Percentiles rank a stretch among this genome's conserved stretches.
These are phyloP conservation scores for Xerus inauris DNA, from an alignment of 2,113 vertebrate genomes.

Conservation along the genomic window DNA sequence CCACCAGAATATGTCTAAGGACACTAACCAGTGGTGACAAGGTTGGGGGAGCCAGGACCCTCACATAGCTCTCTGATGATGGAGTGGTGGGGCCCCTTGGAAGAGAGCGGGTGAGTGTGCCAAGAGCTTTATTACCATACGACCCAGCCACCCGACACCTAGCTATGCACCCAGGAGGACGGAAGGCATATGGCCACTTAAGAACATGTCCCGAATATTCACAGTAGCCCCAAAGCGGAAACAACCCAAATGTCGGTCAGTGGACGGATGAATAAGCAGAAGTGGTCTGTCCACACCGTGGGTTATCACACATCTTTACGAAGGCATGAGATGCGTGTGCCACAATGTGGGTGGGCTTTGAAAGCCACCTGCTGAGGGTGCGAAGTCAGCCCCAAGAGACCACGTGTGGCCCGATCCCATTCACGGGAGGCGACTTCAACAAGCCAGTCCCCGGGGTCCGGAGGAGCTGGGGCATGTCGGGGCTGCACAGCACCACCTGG, in stretches of 20 bases:
- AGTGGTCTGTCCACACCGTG: background rate
- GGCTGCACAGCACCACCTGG: too few relatives aligned
- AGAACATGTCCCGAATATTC: background rate
- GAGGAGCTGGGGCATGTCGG: rapidly evolving
- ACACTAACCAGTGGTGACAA: background rate
- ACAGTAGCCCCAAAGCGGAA: background rate
- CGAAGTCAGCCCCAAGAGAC: too few relatives aligned
- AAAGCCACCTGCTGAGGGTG: too few relatives aligned
- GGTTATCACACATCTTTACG: background rate
- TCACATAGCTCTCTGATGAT: background rate
- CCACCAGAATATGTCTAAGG: rapidly evolving
- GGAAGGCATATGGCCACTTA: background rate
- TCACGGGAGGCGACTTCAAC: rapidly evolving
- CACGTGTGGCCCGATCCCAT: rapidly evolving
- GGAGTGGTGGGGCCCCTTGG: background rate
- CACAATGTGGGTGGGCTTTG: rapidly evolving
- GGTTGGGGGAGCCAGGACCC: rapidly evolving
- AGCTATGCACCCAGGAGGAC: background rate
- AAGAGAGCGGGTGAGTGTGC: background rate
- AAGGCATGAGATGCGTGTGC: rapidly evolving
- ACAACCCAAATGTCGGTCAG: background rate
- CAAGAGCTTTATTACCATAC: background rate
- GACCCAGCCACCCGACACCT: rapidly evolving
- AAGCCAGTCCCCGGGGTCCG: background rate
- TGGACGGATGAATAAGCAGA: background rate